Conservation (phyloP, 2,113 vertebrate species). For the Anolis sagrei region DNA sequence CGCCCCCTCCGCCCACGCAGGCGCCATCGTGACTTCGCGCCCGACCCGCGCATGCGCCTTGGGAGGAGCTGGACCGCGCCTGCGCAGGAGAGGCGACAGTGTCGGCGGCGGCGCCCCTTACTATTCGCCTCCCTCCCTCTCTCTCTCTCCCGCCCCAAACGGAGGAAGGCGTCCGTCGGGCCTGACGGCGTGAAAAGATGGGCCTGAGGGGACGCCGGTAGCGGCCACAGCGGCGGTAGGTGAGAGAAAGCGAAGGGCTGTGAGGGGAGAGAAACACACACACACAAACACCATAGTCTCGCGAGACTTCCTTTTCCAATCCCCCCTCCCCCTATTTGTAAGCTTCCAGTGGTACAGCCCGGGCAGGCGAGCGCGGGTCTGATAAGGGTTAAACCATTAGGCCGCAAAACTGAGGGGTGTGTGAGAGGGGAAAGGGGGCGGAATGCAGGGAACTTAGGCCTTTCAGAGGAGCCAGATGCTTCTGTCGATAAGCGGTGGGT, state of each 20-base stretch:
- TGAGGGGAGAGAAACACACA: too few relatives aligned
- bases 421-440: neutral
- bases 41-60: too few relatives aligned
- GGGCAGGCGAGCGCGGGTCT: too few relatives aligned
- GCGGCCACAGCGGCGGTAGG: constrained; percentile 13
- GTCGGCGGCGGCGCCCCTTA: neutral
- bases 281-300: too few relatives aligned
- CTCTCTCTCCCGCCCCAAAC: neutral
- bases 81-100: neutral
- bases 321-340: too few relatives aligned
- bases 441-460: neutral
- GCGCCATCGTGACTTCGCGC: neutral
- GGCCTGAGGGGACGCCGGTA: constrained; percentile 17
- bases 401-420: neutral
- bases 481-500: too few relatives aligned
- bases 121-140: neutral
- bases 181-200: constrained; percentile 47
- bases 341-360: constrained; percentile 53
- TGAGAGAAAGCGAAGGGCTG: constrained; percentile 18
- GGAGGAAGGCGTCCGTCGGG: constrained; percentile 62
- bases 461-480: too few relatives aligned
- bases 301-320: neutral
- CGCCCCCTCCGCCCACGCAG: neutral
- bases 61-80: neutral
- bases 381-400: neutral